Evolutionary conservation across 2,888 invertebrate genomes (phyloP).

Genomic region (Blastobasis lacticolella): DNA sequence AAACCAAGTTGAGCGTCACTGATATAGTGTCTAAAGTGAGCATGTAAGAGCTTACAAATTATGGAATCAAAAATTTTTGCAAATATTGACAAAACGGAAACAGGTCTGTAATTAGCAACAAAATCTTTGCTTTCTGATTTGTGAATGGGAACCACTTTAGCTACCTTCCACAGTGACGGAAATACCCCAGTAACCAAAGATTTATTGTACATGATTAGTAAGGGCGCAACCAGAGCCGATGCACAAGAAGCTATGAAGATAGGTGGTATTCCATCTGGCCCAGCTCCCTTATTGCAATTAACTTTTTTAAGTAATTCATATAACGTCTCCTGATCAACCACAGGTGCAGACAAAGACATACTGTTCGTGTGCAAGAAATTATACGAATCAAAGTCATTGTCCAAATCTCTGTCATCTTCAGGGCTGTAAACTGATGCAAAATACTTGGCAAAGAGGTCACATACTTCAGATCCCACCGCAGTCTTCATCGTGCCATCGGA

Average conservation of each 20-base stretch:
- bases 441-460: background rate
- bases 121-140: conserved; percentile 4
- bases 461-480: background rate
- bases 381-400: background rate
- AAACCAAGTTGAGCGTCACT: conserved; percentile 10
- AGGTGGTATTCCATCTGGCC: conserved; percentile 11
- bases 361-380: background rate
- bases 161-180: conserved; percentile 12
- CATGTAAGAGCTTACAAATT: background rate
- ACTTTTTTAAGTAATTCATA: background rate
- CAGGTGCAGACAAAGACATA: background rate
- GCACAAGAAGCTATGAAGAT: conserved; percentile 8
- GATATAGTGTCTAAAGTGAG: conserved; percentile 4
- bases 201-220: conserved; percentile 7
- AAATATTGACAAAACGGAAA: conserved; percentile 9
- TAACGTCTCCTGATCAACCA: background rate
- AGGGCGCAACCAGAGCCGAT: conserved; percentile 1
- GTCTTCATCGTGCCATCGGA: background rate
- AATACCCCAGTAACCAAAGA: conserved; percentile 11
- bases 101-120: background rate
- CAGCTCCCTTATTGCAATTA: conserved; percentile 4
- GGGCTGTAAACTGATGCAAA: background rate
- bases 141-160: conserved; percentile 10
- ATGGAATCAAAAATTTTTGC: conserved; percentile 14
- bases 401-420: background rate